Evolutionary conservation across 1,140 invertebrate species (phyloP), one percentile per base, ranked within the genome.

Genomic region (Pygmarrhopalites habei): DNA sequence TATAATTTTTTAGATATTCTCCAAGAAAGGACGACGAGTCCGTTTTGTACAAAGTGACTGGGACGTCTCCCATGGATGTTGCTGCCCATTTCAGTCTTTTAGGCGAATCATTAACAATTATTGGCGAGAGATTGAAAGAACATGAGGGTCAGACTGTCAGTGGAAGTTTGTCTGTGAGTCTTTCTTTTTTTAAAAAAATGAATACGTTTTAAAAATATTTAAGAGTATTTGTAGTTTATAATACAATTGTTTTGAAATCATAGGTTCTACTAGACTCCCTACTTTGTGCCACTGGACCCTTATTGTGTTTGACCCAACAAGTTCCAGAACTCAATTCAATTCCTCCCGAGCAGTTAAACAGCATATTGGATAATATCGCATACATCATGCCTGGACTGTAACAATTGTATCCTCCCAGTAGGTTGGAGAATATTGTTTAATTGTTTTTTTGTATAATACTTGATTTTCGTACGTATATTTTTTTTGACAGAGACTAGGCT

Each of bases 301-400:
- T 98, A 28, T 78, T 95, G 60, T 93, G 90, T 73, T 81, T 97
- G 28, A 90, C 90, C 0, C 85, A 89, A 62, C 86, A 90, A 73
- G 79, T 95, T 15, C 86, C 89, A 2, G 86, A 87, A 70, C 78
- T 82, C 28, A 81, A 88, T 70, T 87, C 85, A 44, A 89, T 84
- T 67, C 82, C 84, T 39, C 79, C 80, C 57, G 82, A 85, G 58
- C 82, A 84, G 23, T 78, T 93, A 28, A 81, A 83, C 3, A 82
- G 85, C 66, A 91, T 90, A 28, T 80, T 98, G 29, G 92, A 97
- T 75, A 95, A 95, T 76, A 91, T 96, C 65, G 92, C 92, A 0
- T 97, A 95, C 74, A 90, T 96, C 66, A 97, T 96, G 93, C 94
- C 93, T 21, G 93, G 93, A 66, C 79, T 96, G 28, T 95, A 84